These are phyloP conservation scores for Onychostoma macrolepis DNA, from an alignment of 2,113 vertebrate species.

Conservation along the genomic window DNA sequence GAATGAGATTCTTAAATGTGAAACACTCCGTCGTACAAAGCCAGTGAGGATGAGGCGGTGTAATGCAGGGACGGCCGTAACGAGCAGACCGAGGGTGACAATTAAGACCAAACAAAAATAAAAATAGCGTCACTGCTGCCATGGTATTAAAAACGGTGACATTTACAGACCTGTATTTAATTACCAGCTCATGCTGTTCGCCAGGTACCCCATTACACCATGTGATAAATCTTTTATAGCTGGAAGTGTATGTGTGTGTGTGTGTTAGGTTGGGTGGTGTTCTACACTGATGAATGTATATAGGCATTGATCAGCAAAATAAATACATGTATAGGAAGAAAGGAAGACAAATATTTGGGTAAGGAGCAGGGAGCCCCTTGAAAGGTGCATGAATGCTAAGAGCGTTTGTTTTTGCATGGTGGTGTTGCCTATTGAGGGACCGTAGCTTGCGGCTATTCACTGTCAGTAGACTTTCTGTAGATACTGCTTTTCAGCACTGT, in stretches of 20 bases:
- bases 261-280: slow-evolving; percentile 4
- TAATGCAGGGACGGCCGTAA: slow-evolving; percentile 41
- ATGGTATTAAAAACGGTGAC: slow-evolving; percentile 60
- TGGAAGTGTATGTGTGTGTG: slow-evolving; percentile 3
- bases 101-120: slow-evolving; percentile 60
- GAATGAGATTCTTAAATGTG: slow-evolving; percentile 18
- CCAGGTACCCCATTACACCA: slow-evolving; percentile 59
- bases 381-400: slow-evolving; percentile 24
- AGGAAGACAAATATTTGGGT: slow-evolving; percentile 34
- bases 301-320: slow-evolving; percentile 40
- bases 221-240: slow-evolving; percentile 60
- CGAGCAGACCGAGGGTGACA: slow-evolving; percentile 40
- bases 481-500: slow-evolving; percentile 7
- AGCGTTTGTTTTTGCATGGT: not conserved
- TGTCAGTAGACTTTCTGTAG: slow-evolving; percentile 21
- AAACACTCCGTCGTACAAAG: slow-evolving; percentile 29
- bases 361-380: slow-evolving; percentile 31
- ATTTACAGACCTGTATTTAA: slow-evolving; percentile 63
- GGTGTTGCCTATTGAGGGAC: slow-evolving; percentile 16
- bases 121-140: slow-evolving; percentile 52
- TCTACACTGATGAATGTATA: slow-evolving; percentile 32
- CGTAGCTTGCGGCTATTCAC: slow-evolving; percentile 19
- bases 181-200: slow-evolving; percentile 52
- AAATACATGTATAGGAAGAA: slow-evolving; percentile 45
- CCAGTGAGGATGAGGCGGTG: not conserved